Percentiles rank a stretch among this genome's conserved stretches.
phyloP scores from a whole-genome alignment of 2,888 invertebrate genomes.

The Ditula angustiorana region DNA sequence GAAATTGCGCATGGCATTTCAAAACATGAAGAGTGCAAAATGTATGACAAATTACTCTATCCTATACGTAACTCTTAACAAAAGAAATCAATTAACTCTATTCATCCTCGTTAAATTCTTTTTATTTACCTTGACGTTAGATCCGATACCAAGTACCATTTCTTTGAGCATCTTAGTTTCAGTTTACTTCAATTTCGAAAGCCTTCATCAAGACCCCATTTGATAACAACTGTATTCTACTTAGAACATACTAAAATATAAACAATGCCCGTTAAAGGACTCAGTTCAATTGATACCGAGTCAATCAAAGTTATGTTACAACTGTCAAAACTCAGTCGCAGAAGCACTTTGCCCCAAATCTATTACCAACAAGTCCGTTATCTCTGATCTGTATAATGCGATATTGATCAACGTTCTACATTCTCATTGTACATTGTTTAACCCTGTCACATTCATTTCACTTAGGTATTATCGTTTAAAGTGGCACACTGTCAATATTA shows the following conservation, averaged over 20 bases:
- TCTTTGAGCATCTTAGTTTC: too few relatives aligned
- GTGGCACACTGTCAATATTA: conserved; percentile 27
- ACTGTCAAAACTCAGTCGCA: background rate
- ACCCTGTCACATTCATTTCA: conserved; percentile 37
- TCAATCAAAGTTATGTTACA: background rate
- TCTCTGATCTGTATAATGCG: conserved; percentile 1
- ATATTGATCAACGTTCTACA: conserved; percentile 23
- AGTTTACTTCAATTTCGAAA: too few relatives aligned
- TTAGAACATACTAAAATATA: background rate
- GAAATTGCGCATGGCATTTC: conserved; percentile 8
- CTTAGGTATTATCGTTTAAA: conserved; percentile 16
- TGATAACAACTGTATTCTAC: too few relatives aligned
- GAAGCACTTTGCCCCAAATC: conserved; percentile 11
- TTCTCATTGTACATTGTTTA: conserved; percentile 25
- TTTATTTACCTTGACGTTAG: too few relatives aligned
- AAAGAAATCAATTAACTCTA: conserved; percentile 37
- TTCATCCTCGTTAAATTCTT: too few relatives aligned
- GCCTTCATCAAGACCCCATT: too few relatives aligned
- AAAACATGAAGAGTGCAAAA: conserved; percentile 5
- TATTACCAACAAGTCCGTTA: background rate
- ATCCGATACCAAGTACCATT: too few relatives aligned
- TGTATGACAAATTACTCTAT: conserved; percentile 26
- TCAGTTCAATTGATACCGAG: background rate
- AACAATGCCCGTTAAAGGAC: background rate
- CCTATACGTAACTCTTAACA: conserved; percentile 29